phyloP scores from a whole-genome alignment of 2,113 vertebrate genomes.

The Alces alces region DNA sequence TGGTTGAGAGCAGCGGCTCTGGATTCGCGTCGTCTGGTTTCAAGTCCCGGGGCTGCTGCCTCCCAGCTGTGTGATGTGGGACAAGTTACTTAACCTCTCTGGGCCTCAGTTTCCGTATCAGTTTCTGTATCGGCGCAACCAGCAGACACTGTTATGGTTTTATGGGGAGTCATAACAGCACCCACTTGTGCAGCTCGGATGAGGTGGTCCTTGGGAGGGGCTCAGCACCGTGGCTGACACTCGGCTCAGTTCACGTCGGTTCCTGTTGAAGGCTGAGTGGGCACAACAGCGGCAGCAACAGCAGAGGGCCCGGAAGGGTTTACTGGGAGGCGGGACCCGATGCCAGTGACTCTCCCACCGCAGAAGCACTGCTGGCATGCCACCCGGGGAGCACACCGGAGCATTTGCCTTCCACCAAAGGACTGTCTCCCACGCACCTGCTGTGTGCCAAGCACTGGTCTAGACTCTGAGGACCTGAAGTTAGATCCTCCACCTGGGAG shows the following conservation, averaged over 20 bases:
- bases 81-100: not conserved
- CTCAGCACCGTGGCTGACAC: not conserved
- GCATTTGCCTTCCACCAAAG: not conserved
- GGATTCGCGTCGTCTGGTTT: not conserved
- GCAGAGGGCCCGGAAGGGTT: not conserved
- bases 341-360: not conserved
- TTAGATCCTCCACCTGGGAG: not conserved
- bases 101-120: not conserved
- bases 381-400: not conserved
- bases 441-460: not conserved
- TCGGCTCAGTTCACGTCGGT: no score
- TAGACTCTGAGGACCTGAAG: not conserved
- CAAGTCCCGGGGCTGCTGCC: not conserved
- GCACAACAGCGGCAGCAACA: not conserved
- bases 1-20: not conserved
- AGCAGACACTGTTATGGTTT: not conserved
- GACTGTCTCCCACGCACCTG: not conserved
- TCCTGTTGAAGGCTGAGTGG: not conserved
- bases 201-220: not conserved
- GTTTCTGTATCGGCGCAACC: not conserved
- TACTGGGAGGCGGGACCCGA: not conserved
- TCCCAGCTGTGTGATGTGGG: conserved; percentile 13
- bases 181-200: not conserved
- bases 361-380: not conserved
- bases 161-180: not conserved